Base-by-base conservation (phyloP, 2,888 invertebrate genomes). In the Antheraea yamamai region DNA sequence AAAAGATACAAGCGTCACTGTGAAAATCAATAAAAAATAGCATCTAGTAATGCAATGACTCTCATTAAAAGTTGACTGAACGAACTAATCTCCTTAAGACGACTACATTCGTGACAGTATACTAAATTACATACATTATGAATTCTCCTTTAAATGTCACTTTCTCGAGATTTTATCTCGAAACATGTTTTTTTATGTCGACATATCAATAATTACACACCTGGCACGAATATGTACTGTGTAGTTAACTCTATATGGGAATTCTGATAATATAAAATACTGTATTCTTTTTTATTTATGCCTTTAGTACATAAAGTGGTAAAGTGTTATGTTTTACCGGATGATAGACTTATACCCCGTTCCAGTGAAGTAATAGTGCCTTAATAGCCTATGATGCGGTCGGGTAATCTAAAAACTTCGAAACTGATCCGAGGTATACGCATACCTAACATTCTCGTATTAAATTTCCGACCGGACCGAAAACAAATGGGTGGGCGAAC, bases 351-450 rank as follows among this genome's bases (percentile, higher is more conserved):
- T 58, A 20, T 20, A 14, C 18, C 52, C 52, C 20, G 23, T 58
- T 58, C n/a, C 58, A 58, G 6, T n/a, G 20, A 20, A n/a, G 58
- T 58, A 58, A 58, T 58, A 58, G 2, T n/a, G n/a, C 58, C 58
- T 58, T 58, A 26, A 26, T 23, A 16, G 64, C 2, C 14, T 26
- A 18, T 26, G 12, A 64, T 26, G 1, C 12, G 23, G 14, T 26
- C 64, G 64, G 64, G 26, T 64, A 64, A 12, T 64, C 23, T 64
- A 64, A 26, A 71, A 71, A 39, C 51, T 71, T 71, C 20, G 23
- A n/a, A 47, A 71, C n/a, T n/a, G 51, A 26, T n/a, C 51, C n/a
- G 51, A 26, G 64, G 23, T 26, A 64, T 10, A n/a, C 16, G 23
- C 64, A 23, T 64, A 64, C 64, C 26, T 26, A 10, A 64, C 64